Percentiles rank a stretch among this genome's conserved stretches.
Conservation (phyloP, 2,888 invertebrate genomes). For the Callyntrura guangdongensis region DNA sequence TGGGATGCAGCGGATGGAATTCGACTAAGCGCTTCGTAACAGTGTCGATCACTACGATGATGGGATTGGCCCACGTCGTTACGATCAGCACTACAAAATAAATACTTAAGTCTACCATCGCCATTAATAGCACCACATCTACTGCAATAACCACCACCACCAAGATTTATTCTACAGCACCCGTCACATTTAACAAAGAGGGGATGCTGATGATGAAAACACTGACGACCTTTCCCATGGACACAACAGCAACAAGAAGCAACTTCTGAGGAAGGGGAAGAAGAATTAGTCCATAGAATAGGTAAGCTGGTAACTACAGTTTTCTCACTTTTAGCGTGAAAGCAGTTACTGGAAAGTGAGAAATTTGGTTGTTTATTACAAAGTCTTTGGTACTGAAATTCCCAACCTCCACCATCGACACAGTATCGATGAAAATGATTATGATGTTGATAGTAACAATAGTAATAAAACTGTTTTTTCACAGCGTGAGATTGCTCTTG, state of each 20-base stretch:
- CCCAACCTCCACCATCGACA: conserved; percentile 38
- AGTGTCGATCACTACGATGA: neutral
- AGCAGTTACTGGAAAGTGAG: conserved; percentile 45
- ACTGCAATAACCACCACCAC: conserved; percentile 43
- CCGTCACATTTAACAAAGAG: neutral
- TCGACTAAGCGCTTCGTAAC: conserved; percentile 43
- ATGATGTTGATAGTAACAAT: conserved; percentile 41
- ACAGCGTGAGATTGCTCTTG: conserved; percentile 8
- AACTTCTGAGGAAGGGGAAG: conserved; percentile 27
- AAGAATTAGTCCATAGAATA: conserved; percentile 59
- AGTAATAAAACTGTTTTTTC: conserved; percentile 61
- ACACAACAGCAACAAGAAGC: conserved; percentile 35
- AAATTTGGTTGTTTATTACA: neutral
- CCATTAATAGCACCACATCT: conserved; percentile 38
- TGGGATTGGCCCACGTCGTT: neutral
- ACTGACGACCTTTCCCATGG: conserved; percentile 6
- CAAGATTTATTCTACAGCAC: conserved; percentile 24
- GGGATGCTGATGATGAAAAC: conserved; percentile 27
- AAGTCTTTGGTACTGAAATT: conserved; percentile 33
- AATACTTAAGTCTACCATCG: conserved; percentile 30
- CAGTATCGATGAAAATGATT: conserved; percentile 47
- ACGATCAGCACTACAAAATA: conserved; percentile 50
- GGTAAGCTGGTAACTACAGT: conserved; percentile 63
- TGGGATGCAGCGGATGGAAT: conserved; percentile 41
- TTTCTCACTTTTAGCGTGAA: conserved; percentile 46